phyloP scores from a whole-genome alignment of 2,797 vertebrate species.

The Scolopax rusticola region DNA sequence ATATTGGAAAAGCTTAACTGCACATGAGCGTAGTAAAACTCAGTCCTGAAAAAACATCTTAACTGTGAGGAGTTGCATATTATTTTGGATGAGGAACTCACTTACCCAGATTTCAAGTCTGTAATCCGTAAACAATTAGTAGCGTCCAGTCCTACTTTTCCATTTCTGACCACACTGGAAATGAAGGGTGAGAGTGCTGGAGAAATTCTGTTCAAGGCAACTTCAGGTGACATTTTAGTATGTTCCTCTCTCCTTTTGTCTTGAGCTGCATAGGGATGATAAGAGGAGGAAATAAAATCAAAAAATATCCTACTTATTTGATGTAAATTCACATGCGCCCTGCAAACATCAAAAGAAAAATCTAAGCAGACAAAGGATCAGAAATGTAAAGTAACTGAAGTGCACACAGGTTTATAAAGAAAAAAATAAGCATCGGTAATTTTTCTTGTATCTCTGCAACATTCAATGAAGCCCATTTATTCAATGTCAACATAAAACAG shows the following conservation, averaged over 20 bases:
- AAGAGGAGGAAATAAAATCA: neutral
- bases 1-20: neutral
- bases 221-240: slow-evolving; percentile 92
- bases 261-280: slow-evolving; percentile 43
- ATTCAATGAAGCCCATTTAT: neutral
- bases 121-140: slow-evolving; percentile 95
- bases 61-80: neutral
- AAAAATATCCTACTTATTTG: neutral
- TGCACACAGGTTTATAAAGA: neutral
- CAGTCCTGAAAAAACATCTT: neutral
- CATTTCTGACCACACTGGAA: slow-evolving; percentile 92
- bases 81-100: neutral
- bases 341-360: neutral
- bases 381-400: neutral
- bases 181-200: slow-evolving; percentile 92
- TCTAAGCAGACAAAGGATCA: accelerated
- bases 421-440: neutral
- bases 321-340: neutral
- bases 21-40: neutral
- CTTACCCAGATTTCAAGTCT: slow-evolving; percentile 97
- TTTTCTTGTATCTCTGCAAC: neutral
- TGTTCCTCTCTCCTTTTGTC: neutral
- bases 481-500: neutral
- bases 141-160: slow-evolving; percentile 95
- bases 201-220: slow-evolving; percentile 93